Percentiles rank a stretch among this genome's conserved stretches.
These are phyloP conservation scores for Myrmecobius fasciatus DNA, from an alignment of 2,113 vertebrate species.

Conservation along the genomic window DNA sequence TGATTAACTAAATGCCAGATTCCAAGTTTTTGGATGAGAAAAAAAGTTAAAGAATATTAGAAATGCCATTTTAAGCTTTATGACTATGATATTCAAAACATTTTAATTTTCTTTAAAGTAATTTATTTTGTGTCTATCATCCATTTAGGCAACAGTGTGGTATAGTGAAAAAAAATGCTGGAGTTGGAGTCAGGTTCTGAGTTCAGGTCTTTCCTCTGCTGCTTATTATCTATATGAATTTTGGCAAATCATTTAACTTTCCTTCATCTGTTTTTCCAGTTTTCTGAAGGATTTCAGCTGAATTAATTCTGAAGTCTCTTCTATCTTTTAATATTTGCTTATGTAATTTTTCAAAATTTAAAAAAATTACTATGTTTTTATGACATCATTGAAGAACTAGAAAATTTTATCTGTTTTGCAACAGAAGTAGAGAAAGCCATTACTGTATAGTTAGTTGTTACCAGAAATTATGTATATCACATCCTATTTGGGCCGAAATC, in stretches of 20 bases:
- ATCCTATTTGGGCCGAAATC: not conserved
- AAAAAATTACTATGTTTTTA: not conserved
- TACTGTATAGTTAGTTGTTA: not conserved
- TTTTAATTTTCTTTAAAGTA: not conserved
- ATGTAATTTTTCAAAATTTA: not conserved
- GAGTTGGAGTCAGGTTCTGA: not conserved
- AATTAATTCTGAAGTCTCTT: not conserved
- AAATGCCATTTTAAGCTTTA: not conserved
- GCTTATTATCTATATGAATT: not conserved
- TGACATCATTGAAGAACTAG: not conserved
- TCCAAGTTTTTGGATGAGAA: not conserved
- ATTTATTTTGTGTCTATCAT: not conserved
- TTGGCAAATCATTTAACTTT: not conserved
- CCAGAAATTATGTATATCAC: not conserved
- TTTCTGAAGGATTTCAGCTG: not conserved
- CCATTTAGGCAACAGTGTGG: not conserved
- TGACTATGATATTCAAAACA: not conserved
- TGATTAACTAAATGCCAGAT: not conserved
- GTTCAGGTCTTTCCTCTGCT: not conserved
- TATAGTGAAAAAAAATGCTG: not conserved
- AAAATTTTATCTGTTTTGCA: not conserved
- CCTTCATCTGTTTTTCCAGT: not conserved
- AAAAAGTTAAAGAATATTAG: not conserved
- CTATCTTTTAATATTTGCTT: not conserved
- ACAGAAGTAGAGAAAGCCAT: not conserved